phyloP scores from a whole-genome alignment of 2,797 vertebrate genomes.

The Luscinia megarhynchos region DNA sequence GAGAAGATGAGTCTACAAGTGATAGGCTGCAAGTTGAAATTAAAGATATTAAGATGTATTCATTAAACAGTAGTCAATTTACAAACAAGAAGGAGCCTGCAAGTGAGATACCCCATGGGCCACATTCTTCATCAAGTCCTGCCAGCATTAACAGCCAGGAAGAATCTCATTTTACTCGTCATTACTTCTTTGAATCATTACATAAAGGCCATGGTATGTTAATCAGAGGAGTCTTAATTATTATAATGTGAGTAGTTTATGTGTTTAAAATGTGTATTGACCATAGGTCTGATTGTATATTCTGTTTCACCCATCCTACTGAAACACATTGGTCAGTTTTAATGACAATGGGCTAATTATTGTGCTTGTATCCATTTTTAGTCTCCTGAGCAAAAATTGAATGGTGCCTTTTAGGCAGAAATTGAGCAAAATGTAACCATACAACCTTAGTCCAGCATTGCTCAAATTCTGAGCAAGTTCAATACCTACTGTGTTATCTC shows the following conservation, averaged over 20 bases:
- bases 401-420: neutral
- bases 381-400: neutral
- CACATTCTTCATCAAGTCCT: constrained; percentile 47
- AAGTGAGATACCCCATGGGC: constrained; percentile 24
- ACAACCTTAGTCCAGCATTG: neutral
- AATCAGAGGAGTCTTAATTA: neutral
- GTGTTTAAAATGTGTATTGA: neutral
- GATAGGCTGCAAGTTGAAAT: constrained; percentile 92
- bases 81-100: constrained; percentile 74
- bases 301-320: neutral
- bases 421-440: neutral
- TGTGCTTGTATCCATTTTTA: neutral
- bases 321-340: neutral
- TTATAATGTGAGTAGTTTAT: neutral
- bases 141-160: constrained; percentile 79
- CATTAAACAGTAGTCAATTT: constrained; percentile 88
- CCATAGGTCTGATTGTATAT: neutral
- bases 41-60: constrained; percentile 95
- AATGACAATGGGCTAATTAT: neutral
- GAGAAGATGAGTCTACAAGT: constrained; percentile 83
- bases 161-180: constrained; percentile 90
- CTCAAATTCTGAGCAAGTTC: neutral
- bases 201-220: constrained; percentile 89
- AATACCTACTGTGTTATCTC: neutral
- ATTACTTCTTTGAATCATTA: constrained; percentile 95